Base-by-base conservation (phyloP, 30 jellyfish, hydroid and myxozoan genomes). In the Cassiopea andromeda region DNA sequence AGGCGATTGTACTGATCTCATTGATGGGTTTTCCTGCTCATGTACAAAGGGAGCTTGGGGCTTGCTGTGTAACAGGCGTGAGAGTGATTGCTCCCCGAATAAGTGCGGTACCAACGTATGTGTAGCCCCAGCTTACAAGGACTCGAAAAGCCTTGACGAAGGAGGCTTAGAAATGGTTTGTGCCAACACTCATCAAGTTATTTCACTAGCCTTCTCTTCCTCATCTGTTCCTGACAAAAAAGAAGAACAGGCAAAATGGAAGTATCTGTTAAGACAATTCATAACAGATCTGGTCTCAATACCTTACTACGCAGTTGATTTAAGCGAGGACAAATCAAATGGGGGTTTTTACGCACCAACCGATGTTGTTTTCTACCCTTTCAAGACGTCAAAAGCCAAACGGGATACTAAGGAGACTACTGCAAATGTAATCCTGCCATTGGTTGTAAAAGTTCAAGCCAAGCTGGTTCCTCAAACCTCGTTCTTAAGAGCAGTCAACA, bases 341-440 rank as follows among this genome's bases (percentile, higher is more conserved):
- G 93, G 93, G 44, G 93, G 93, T 72, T 60, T 86, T 78, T 86
- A 60, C 19, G 69, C 67, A n/a, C 89, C 93, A 45, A 86, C 93
- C 46, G 93, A 86, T 70, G 93, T 86, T 60, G 84, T 86, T 54
- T 73, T 86, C 80, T 86, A 86, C 73, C 93, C 93, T 5, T 60
- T 86, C 38, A 77, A 69, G n/a, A 6, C 86, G 1, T 77, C 89
- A 18, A 61, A 58, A 17, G 10, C 89, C 47, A 86, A 64, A 85
- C 48, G 90, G 15, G 68, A 69, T 15, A 59, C 57, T 17, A 48
- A 8, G 15, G 13, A 81, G 1, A 47, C 43, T 16, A 67, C 73
- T 2, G 48, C 4, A 38, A 10, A 66, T 14, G 27, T 44, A 5
- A 38, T 12, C 47, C 79, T 81, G 5, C 81, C 81, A 18, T 81